Conservation (phyloP, 2,888 invertebrate genomes). For the Cremastinae sp. region DNA sequence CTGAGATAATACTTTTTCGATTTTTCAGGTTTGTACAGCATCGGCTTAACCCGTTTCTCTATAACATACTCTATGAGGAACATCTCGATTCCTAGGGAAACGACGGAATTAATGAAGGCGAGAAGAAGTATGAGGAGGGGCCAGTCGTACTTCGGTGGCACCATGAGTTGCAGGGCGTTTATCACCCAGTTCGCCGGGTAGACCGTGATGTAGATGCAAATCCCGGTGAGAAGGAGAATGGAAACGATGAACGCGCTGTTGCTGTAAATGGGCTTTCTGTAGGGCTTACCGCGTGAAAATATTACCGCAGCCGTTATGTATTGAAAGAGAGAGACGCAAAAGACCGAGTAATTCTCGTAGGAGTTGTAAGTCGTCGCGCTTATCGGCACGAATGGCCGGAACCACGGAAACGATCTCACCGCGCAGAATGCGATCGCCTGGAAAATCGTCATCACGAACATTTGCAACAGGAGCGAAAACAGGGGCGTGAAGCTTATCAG, state of each 20-base stretch:
- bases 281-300: conserved; percentile 86
- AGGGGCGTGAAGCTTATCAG: conserved; percentile 82
- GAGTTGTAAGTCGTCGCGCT: conserved; percentile 78
- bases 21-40: conserved; percentile 82
- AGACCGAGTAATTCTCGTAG: conserved; percentile 85
- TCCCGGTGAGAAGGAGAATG: conserved; percentile 80
- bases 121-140: conserved; percentile 78
- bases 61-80: conserved; percentile 84
- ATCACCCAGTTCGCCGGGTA: conserved; percentile 81
- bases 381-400: conserved; percentile 80
- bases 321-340: conserved; percentile 84
- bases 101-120: conserved; percentile 81
- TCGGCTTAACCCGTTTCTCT: conserved; percentile 82
- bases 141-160: conserved; percentile 79
- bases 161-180: conserved; percentile 73
- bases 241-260: conserved; percentile 82
- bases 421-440: conserved; percentile 81
- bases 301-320: conserved; percentile 85
- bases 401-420: conserved; percentile 83
- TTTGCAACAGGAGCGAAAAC: conserved; percentile 82
- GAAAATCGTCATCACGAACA: conserved; percentile 81
- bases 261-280: conserved; percentile 84
- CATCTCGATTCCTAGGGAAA: conserved; percentile 83
- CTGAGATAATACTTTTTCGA: conserved; percentile 85
- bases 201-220: conserved; percentile 82